These are phyloP conservation scores for Hemiscyllium ocellatum DNA, from an alignment of 2,113 vertebrate species.

Conservation along the genomic window DNA sequence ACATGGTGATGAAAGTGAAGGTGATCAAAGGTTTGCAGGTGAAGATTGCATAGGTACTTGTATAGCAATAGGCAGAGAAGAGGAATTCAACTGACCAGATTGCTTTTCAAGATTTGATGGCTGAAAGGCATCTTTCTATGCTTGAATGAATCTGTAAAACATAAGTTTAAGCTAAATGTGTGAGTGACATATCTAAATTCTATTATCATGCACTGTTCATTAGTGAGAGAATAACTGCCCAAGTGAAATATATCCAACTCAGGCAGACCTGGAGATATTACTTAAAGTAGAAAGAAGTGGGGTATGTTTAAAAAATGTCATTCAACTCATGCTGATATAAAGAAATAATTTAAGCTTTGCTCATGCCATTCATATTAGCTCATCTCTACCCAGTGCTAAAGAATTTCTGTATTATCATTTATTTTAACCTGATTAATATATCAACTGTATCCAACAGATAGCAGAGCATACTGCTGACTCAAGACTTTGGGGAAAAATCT, in stretches of 20 bases:
- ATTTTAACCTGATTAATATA: slow-evolving; percentile 8
- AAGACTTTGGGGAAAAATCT: not conserved
- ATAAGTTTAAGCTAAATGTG: not conserved
- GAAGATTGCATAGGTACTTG: no score
- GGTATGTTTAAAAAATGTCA: not conserved
- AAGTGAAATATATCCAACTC: not conserved
- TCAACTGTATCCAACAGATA: not conserved
- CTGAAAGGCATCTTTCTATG: no score
- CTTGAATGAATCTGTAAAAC: no score
- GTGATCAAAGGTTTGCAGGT: no score
- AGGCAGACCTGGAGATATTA: not conserved
- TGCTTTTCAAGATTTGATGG: no score
- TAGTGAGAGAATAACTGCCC: not conserved
- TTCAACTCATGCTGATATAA: not conserved
- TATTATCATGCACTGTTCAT: no score
- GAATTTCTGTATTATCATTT: not conserved
- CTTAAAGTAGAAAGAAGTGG: not conserved
- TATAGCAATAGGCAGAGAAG: no score
- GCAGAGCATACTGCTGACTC: not conserved
- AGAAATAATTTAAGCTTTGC: not conserved
- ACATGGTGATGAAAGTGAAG: no score
- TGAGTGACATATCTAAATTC: not conserved
- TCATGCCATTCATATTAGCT: not conserved
- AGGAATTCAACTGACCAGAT: no score
- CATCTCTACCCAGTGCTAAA: not conserved